Base-by-base conservation (phyloP, 1,140 invertebrate genomes). In the Diabrotica undecimpunctata region DNA sequence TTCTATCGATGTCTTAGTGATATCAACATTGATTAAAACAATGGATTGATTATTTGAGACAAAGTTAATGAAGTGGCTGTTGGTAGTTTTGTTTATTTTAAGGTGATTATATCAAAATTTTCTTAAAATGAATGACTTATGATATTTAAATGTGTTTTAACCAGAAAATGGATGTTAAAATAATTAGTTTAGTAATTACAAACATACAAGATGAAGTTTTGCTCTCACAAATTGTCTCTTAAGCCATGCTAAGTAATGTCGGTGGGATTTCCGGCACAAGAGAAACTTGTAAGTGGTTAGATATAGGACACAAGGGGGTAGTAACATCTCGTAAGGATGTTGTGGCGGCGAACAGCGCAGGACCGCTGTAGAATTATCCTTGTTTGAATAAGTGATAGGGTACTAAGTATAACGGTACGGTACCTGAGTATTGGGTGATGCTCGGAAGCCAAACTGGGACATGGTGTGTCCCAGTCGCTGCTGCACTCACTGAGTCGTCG, bases 391-490 rank as follows among this genome's bases (percentile, higher is more conserved):
- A 41, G 37, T 36, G 41, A 14, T 13, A 13, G 11, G 38, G 57
- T 59, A 59, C 57, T 50, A 52, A 56, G 41, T 13, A 35, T n/a
- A 56, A 13, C 56, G n/a, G 37, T 62, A 13, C 50, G 78, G 80
- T 78, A 86, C 85, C 85, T 86, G 84, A 79, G 84, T 84, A 81
- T 82, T 85, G 75, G 85, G 85, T 74, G 85, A 87, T 81, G 83
- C 82, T 81, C 84, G 80, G 76, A 86, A 86, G 75, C 84, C 85
- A 83, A 86, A 86, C 82, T 86, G 85, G 82, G 85, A 86, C 83
- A 86, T 86, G 83, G 75, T 85, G 82, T 81, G 82, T 81, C 81
- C 83, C 82, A 80, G 79, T 78, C 72, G 64, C 66, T 65, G 65
- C 64, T 73, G 70, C 72, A 74, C 76, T 78, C 77, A 77, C 72